Evolutionary conservation across 2,888 invertebrate species (phyloP), one percentile per base, ranked within the genome.

Genomic region (Phorcus lineatus): DNA sequence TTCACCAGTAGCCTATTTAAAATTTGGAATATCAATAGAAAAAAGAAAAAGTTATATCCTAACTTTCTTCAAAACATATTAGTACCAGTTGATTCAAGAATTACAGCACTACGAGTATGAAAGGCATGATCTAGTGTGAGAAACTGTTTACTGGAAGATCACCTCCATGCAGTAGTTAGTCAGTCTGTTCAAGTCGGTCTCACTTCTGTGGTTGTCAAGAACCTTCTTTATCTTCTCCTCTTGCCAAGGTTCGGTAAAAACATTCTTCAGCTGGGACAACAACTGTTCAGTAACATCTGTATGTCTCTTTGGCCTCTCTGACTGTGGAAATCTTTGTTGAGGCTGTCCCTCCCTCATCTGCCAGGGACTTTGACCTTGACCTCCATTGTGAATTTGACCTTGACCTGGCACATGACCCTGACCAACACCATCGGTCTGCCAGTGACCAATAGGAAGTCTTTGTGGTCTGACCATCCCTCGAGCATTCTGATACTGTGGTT

Each of bases 111-210:
- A 1, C 11, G 47, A 47, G 47, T 11, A 1, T 47, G 9, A 47
- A 47, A 13, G 11, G 47, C 47, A 47, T 47, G 47, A 47, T 47
- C 11, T 47, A 47, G 47, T 47, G 4, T 6, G 7, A 47, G 11
- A 6, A 11, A 1, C 47, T 13, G 7, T 47, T 53, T 57, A 22
- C 80, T 78, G 66, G 75, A 80, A 84, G 17, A 87, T 55, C 19
- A 86, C 86, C 84, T 83, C 86, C 78, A 89, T 88, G 75, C 86
- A 86, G 78, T 88, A 90, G 82, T 90, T 89, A n/a, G 88, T 86
- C 28, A 90, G 85, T 79, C 85, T 87, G 19, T 84, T 86, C 19
- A 90, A 17, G 75, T 91, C 88, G 7, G 83, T 89, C 82, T 90
- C 91, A 52, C 24, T n/a, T 0, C 80, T 78, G 81, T 90, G 90